Evolutionary conservation across 2,113 vertebrate genomes (phyloP), one percentile per base, ranked within the genome.

Genomic region (Planiliza haematocheilus): DNA sequence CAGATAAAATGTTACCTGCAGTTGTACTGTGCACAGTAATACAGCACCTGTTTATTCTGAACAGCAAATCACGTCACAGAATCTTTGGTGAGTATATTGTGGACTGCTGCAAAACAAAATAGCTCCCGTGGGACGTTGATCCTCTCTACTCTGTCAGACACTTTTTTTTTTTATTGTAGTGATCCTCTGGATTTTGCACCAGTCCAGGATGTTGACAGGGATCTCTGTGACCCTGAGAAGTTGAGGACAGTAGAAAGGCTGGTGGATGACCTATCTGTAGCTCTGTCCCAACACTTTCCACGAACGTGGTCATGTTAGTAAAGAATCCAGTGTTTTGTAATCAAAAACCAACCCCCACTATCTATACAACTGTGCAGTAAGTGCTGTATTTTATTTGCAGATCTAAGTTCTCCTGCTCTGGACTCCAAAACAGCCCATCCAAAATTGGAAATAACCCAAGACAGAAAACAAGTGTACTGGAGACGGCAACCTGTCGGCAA

Each of bases 301-400:
- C 77, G 92, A 72, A 89, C 85, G 55, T 94, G 92, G 93, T 89
- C 91, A 70, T 84, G 92, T 94, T 38, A 81, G 91, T 90, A 48
- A 52, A 18, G 4, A 20, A 52, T 52, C 48, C 12, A 39, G 66
- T 36, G 9, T 59, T 79, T 51, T 42, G 37, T 48, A 10, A 70
- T 77, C 7, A 12, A 71, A 72, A 77, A 43, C 66, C n/a, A 74
- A 17, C 6, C 16, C 2, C 4, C 8, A 1, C 20, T 64, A 17
- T 66, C 52, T 66, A 16, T 36, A 18, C 30, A 57, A 30, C 17
- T 63, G 60, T 76, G 11, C 61, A 10, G 17, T 65, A 9, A 81
- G 20, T 53, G 42, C 2, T 7, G 30, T 72, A n/a, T 43, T 77
- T 8, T 86, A 38, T 79, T 86, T 85, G n/a, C 81, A 94, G 93